Conservation (phyloP, 2,888 invertebrate genomes). For the Euplexia lucipara region DNA sequence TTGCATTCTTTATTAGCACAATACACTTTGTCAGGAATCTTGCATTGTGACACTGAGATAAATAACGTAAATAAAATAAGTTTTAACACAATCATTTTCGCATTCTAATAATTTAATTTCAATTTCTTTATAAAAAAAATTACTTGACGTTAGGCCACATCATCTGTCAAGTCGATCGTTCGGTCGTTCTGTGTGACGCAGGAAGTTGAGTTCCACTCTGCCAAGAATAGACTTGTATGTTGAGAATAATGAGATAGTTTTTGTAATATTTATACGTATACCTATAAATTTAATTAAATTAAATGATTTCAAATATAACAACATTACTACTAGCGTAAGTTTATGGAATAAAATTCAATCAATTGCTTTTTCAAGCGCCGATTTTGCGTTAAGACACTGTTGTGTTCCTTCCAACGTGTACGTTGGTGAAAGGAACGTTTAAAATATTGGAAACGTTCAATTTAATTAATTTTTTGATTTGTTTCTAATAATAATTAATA, state of each 20-base stretch:
- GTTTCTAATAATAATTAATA: too few relatives aligned
- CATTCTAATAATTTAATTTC: constrained; percentile 81
- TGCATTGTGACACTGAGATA: constrained; percentile 79
- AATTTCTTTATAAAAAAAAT: constrained; percentile 79
- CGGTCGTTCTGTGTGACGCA: constrained; percentile 68
- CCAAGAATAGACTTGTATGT: background rate
- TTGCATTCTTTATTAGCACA: constrained; percentile 94
- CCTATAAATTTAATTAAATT: too few relatives aligned
- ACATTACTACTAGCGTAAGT: background rate
- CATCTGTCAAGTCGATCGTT: constrained; percentile 86
- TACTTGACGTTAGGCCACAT: constrained; percentile 87
- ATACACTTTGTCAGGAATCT: constrained; percentile 92
- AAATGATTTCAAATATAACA: background rate
- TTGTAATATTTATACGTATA: too few relatives aligned
- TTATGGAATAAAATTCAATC: too few relatives aligned
- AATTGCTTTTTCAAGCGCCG: too few relatives aligned
- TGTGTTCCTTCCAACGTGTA: too few relatives aligned
- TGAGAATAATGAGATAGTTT: too few relatives aligned
- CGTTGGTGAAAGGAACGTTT: too few relatives aligned
- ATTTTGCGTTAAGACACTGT: too few relatives aligned
- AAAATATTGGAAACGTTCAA: too few relatives aligned
- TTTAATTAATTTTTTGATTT: too few relatives aligned
- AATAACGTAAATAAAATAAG: constrained; percentile 83
- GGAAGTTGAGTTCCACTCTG: background rate
- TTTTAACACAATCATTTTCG: constrained; percentile 85